phyloP scores from a whole-genome alignment of 2,113 vertebrate species.

The Regulus satrapa region DNA sequence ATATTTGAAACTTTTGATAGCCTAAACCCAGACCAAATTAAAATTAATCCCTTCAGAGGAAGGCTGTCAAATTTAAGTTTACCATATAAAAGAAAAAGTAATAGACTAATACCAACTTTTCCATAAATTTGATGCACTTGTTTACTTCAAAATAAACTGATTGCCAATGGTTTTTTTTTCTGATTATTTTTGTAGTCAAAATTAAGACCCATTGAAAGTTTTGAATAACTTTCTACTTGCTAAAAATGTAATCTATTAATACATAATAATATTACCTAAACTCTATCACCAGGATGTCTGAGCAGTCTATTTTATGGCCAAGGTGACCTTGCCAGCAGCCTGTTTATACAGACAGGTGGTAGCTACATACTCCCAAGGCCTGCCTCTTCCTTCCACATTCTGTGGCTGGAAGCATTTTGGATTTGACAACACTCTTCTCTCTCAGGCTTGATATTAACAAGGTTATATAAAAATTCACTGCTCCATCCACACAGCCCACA shows the following conservation, averaged over 20 bases:
- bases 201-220: not conserved
- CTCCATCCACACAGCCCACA: not conserved
- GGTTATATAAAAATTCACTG: not conserved
- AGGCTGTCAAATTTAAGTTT: not conserved
- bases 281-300: not conserved
- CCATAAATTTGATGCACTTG: not conserved
- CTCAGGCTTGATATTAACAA: not conserved
- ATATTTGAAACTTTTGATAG: not conserved
- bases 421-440: not conserved
- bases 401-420: slow-evolving; percentile 36
- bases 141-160: not conserved
- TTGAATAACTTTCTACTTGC: not conserved
- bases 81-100: not conserved
- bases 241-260: not conserved
- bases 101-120: not conserved
- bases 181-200: not conserved
- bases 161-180: not conserved
- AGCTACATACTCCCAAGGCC: not conserved
- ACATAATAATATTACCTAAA: not conserved
- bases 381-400: not conserved
- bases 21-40: not conserved
- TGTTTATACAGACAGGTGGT: slow-evolving; percentile 12
- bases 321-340: slow-evolving; percentile 24
- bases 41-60: not conserved
- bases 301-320: not conserved